Evolutionary conservation across 2,797 vertebrate genomes (phyloP), one percentile per base, ranked within the genome.

Genomic region (Odontamblyopus lacepedii): DNA sequence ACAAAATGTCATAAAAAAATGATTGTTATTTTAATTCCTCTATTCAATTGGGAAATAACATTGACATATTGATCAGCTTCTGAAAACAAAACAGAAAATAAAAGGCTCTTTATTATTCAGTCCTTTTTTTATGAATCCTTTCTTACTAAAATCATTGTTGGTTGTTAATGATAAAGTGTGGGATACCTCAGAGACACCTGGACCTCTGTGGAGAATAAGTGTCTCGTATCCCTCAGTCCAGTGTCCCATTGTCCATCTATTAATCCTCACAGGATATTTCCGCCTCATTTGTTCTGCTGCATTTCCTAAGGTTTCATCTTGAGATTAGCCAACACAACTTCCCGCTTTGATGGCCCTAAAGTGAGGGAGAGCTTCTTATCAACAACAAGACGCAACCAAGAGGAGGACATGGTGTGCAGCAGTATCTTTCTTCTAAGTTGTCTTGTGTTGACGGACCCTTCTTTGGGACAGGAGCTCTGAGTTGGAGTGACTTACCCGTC

Each of bases 231-330:
- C 51, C 5, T 74, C 2, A 12, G 26, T 70, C 63, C 6, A 41
- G n/a, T 73, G 79, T 80, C 77, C 82, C 75, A 87, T 75, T 81
- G 80, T 70, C 68, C 65, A 66, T 23, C 66, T 71, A 38, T 50
- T 74, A 71, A 82, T 79, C 76, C 77, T 77, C 78, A 62, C 67
- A 77, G 69, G 76, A 71, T 64, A 72, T 64, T 48, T 27, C 44
- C 0, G 6, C 72, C 59, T 83, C 77, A 69, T 77, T 68, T 29
- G 71, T 62, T 63, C 77, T 73, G 72, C 59, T 2, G 71, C 74
- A 67, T 65, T 72, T 63, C 73, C 69, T 3, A 18, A 61, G n/a
- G 64, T 71, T 63, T 57, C 13, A 68, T 81, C 70, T 73, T 48
- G 73, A 77, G 76, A 75, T 76, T 64, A 23, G 70, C 70, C 62